Evolutionary conservation across 2,888 invertebrate species (phyloP).

Genomic region (Exocentrus adspersus): DNA sequence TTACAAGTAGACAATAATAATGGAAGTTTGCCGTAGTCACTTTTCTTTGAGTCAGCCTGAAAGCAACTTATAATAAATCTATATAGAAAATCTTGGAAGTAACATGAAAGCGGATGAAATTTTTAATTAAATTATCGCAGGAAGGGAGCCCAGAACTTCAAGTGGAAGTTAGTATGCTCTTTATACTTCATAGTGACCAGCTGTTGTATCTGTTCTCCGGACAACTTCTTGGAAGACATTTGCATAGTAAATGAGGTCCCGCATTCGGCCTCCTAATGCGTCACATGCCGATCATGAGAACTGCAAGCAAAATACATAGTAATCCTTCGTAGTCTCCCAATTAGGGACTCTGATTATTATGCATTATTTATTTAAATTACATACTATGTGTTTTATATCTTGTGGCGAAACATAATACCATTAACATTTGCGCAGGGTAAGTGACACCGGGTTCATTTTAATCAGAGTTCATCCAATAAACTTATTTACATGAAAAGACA

Average conservation of each 20-base stretch:
- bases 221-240: conserved; percentile 63
- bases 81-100: conserved; percentile 31
- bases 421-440: too few relatives aligned
- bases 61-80: not conserved
- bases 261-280: conserved; percentile 48
- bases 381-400: not conserved
- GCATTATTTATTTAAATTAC: not conserved
- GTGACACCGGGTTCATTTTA: too few relatives aligned
- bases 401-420: too few relatives aligned
- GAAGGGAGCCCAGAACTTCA: conserved; percentile 36
- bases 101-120: conserved; percentile 37
- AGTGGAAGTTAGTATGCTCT: conserved; percentile 60
- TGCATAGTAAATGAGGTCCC: conserved; percentile 63
- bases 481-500: too few relatives aligned
- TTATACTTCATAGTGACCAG: conserved; percentile 70
- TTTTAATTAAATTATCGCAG: conserved; percentile 44
- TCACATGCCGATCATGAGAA: conserved; percentile 35
- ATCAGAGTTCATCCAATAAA: too few relatives aligned
- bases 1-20: too few relatives aligned
- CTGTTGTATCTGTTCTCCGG: conserved; percentile 62
- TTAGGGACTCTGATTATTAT: not conserved
- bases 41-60: not conserved
- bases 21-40: too few relatives aligned
- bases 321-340: not conserved
- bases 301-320: conserved; percentile 1